Percentiles rank a stretch among this genome's conserved stretches.
Conservation (phyloP, 2,797 vertebrate species). For the Catamblyrhynchus diadema region DNA sequence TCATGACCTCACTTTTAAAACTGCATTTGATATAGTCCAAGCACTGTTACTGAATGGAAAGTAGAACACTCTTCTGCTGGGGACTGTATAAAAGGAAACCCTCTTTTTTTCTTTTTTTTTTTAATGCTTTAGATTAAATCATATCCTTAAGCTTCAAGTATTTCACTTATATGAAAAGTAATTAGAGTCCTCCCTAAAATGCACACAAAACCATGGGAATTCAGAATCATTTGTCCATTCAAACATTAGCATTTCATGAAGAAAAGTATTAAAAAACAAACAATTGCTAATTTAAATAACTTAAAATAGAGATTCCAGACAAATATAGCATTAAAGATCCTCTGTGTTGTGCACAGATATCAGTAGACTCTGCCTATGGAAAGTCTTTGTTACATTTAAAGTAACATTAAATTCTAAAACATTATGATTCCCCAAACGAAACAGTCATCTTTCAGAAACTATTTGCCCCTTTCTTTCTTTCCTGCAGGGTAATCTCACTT, state of each 20-base stretch:
- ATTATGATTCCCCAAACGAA: not conserved
- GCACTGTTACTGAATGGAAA: constrained; percentile 42
- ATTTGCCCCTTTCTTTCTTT: not conserved
- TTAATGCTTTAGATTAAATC: not conserved
- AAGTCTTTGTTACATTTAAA: not conserved
- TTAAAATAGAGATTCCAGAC: not conserved
- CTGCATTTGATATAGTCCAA: constrained; percentile 57
- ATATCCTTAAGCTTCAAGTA: not conserved
- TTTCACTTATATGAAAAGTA: not conserved
- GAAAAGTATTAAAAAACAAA: not conserved
- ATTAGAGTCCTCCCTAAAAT: not conserved
- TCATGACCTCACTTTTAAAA: constrained; percentile 67
- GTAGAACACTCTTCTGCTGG: constrained; percentile 17
- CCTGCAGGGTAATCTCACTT: not conserved
- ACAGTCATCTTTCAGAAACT: not conserved
- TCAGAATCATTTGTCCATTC: not conserved
- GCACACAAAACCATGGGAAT: not conserved
- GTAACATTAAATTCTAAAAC: not conserved
- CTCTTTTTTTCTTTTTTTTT: not conserved
- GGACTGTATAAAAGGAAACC: not conserved
- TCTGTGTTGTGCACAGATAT: not conserved
- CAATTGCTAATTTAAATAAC: not conserved
- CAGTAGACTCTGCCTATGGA: not conserved
- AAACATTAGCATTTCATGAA: not conserved
- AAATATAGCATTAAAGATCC: not conserved